Evolutionary conservation across 1,140 invertebrate genomes (phyloP).

Genomic region (Coboldia fuscipes): DNA sequence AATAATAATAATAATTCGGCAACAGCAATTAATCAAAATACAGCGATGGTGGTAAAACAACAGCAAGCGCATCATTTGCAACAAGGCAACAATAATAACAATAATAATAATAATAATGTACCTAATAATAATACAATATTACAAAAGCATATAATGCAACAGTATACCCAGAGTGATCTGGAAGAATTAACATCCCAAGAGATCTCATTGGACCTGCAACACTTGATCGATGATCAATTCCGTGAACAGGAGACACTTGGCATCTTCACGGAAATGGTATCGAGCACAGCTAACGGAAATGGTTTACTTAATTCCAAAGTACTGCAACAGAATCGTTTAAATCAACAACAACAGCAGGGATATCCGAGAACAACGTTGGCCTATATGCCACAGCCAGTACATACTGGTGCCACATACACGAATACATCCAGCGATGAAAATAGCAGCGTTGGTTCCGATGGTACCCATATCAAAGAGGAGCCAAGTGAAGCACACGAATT

Average conservation of each 20-base stretch:
- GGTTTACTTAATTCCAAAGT: too few species aligned
- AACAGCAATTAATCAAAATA: conserved; percentile 14
- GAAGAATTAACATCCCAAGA: conserved; percentile 73
- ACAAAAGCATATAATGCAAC: conserved; percentile 28
- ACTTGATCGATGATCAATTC: conserved; percentile 78
- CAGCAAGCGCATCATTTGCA: conserved; percentile 18
- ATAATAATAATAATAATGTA: conserved; percentile 18
- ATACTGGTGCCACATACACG: conserved; percentile 53
- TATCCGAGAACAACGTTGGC: conserved; percentile 46
- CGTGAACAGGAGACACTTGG: conserved; percentile 43
- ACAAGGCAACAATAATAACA: conserved; percentile 17
- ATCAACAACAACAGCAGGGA: conserved; percentile 17
- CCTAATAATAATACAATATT: conserved; percentile 18
- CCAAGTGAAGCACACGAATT: conserved; percentile 56
- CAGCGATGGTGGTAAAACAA: conserved; percentile 12
- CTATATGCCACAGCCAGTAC: conserved; percentile 79
- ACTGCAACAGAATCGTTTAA: conserved; percentile 16
- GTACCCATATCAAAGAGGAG: conserved; percentile 28
- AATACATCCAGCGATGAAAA: conserved; percentile 20
- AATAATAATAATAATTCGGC: conserved; percentile 12
- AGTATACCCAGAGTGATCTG: conserved; percentile 50
- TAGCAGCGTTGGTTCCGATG: conserved; percentile 16
- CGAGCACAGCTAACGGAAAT: conserved; percentile 28
- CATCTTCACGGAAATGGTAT: conserved; percentile 56
- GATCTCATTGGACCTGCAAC: conserved; percentile 70